A percentile compares a stretch with the other conserved stretches of the same genome.
These are phyloP conservation scores for Parasteatoda lunata DNA, from an alignment of 2,888 invertebrate species.

Conservation along the genomic window DNA sequence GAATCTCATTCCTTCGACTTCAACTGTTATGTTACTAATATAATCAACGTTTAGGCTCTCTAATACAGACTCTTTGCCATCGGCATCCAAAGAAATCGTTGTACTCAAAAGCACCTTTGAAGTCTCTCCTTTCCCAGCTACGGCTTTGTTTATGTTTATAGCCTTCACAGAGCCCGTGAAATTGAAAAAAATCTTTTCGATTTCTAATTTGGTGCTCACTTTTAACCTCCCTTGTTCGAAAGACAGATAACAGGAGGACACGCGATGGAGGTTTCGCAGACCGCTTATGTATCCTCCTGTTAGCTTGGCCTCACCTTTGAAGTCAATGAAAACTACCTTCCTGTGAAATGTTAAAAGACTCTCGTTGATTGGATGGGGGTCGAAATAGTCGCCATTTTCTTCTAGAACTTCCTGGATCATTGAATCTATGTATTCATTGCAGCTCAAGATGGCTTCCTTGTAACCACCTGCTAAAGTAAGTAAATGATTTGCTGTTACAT, in stretches of 20 bases:
- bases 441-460: slow-evolving; percentile 6
- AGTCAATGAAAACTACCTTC: slow-evolving; percentile 4
- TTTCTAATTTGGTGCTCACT: background rate
- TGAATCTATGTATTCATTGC: slow-evolving; percentile 3
- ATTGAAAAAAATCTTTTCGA: background rate
- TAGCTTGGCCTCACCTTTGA: slow-evolving; percentile 4
- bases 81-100: background rate
- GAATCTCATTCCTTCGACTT: background rate
- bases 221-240: slow-evolving; percentile 1
- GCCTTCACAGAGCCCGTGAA: slow-evolving; percentile 3
- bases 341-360: background rate
- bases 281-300: slow-evolving; percentile 7
- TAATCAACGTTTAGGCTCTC: background rate
- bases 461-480: background rate
- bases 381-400: background rate
- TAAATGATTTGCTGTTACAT: no score
- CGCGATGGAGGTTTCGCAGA: background rate
- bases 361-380: background rate
- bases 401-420: background rate
- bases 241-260: background rate
- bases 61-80: slow-evolving; percentile 6
- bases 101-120: background rate
- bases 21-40: background rate
- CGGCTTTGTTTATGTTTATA: slow-evolving; percentile 3
- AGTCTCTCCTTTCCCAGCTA: background rate